Conservation (phyloP, 2,797 vertebrate genomes). For the Paguma larvata region DNA sequence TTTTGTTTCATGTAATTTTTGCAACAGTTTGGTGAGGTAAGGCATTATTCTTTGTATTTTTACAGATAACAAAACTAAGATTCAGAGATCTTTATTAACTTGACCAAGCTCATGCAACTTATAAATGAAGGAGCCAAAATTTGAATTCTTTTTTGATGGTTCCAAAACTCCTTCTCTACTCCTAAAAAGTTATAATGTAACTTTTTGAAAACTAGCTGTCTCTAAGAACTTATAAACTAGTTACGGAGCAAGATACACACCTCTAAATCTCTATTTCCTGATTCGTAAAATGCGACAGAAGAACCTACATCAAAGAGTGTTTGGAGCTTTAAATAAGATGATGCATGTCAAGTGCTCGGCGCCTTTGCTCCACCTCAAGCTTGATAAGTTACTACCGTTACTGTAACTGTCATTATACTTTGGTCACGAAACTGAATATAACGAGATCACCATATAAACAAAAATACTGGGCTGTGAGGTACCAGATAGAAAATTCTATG, state of each 20-base stretch:
- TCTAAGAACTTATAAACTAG: conserved; percentile 2
- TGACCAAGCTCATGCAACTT: not conserved
- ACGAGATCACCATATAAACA: not conserved
- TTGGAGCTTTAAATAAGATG: not conserved
- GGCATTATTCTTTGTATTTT: not conserved
- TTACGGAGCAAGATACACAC: not conserved
- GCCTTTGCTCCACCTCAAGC: not conserved
- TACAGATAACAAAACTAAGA: conserved; percentile 1
- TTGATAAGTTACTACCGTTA: not conserved
- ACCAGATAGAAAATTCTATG: not conserved
- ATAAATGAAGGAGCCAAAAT: not conserved
- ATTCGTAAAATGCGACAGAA: not conserved
- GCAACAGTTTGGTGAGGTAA: not conserved
- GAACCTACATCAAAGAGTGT: not conserved
- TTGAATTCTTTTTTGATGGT: not conserved
- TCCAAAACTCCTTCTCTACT: not conserved
- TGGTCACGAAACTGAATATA: conserved; percentile 26
- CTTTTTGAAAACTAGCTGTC: not conserved
- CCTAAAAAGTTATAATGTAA: not conserved
- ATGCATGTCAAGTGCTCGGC: not conserved
- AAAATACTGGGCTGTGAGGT: not conserved
- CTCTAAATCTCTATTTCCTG: not conserved
- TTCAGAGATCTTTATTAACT: not conserved
- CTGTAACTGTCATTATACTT: not conserved
- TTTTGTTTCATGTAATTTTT: not conserved